phyloP scores from a whole-genome alignment of 2,113 vertebrate species.

The Delphinapterus leucas region DNA sequence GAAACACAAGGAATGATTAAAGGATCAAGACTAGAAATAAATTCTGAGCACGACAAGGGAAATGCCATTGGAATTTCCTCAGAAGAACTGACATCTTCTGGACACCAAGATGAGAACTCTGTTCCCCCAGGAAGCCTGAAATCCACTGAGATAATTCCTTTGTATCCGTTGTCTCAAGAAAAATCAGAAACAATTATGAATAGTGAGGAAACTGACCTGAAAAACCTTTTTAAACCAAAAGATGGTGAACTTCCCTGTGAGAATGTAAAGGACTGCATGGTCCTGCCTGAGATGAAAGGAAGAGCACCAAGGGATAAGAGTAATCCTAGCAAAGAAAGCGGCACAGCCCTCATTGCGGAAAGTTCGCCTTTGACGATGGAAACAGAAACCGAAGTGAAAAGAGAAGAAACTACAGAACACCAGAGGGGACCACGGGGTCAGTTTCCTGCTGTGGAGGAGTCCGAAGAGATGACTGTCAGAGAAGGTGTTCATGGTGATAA shows the following conservation, averaged over 20 bases:
- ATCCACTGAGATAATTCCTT: neutral
- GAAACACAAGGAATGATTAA: neutral
- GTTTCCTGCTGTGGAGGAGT: neutral
- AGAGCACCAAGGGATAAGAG: neutral
- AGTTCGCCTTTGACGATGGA: constrained; percentile 43
- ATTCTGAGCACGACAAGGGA: constrained; percentile 29
- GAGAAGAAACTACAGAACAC: constrained; percentile 3
- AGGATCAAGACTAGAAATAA: neutral
- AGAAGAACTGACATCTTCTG: constrained; percentile 31
- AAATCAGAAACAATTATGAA: constrained; percentile 31
- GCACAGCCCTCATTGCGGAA: neutral
- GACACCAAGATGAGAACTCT: neutral
- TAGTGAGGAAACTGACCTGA: neutral
- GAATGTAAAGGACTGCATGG: neutral
- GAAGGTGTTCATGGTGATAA: neutral
- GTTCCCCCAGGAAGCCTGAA: neutral
- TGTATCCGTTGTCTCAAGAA: neutral
- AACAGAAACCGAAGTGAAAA: neutral
- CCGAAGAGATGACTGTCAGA: neutral
- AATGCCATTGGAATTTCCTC: constrained; percentile 17
- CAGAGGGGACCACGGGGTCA: neutral
- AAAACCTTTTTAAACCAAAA: neutral
- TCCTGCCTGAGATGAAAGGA: neutral
- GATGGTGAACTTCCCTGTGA: neutral
- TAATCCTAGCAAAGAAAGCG: neutral